Percentiles rank a stretch among this genome's conserved stretches.
Conservation (phyloP, 2,797 vertebrate species). For the Chloroceryle inda region DNA sequence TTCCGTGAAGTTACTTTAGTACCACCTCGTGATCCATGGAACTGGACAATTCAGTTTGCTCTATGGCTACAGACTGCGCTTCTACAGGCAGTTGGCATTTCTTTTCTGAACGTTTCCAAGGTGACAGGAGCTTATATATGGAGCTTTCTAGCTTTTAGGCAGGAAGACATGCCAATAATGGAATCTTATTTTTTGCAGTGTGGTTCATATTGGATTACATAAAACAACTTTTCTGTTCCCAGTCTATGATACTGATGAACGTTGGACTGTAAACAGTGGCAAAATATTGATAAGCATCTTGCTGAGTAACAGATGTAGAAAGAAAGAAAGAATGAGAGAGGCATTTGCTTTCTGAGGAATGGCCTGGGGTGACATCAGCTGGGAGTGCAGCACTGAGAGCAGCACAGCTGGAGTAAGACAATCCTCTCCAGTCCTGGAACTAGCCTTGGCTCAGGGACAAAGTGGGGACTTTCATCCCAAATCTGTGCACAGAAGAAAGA, state of each 20-base stretch:
- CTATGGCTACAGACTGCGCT: not conserved
- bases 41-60: not conserved
- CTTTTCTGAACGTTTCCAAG: constrained; percentile 68
- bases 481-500: not conserved
- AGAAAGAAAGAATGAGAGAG: not conserved
- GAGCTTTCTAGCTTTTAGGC: constrained; percentile 54
- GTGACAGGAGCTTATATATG: constrained; percentile 65
- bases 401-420: not conserved
- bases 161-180: constrained; percentile 50
- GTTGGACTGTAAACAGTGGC: not conserved
- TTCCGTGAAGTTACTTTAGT: not conserved
- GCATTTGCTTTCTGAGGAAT: not conserved
- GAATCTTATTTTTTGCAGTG: constrained; percentile 25
- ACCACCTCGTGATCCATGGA: not conserved
- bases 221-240: not conserved
- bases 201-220: constrained; percentile 4
- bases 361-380: not conserved
- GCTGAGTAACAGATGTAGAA: not conserved
- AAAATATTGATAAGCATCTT: not conserved
- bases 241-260: not conserved
- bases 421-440: not conserved
- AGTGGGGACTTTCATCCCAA: not conserved
- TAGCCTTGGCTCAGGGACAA: not conserved
- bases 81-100: constrained; percentile 28
- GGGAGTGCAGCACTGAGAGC: not conserved